Conservation (phyloP, 2,113 vertebrate species). For the Neoarius graeffei region DNA sequence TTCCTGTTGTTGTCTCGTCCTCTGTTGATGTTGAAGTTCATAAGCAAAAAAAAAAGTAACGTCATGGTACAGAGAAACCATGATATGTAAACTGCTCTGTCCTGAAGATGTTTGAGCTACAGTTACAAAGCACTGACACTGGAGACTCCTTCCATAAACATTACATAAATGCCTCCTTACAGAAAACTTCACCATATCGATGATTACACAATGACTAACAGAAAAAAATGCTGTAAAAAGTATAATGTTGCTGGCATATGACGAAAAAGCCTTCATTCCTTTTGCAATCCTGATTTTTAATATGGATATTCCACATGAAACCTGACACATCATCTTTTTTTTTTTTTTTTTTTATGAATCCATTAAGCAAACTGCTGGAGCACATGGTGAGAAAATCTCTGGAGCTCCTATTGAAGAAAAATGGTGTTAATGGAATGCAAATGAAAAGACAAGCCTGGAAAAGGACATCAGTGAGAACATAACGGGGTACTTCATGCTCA, state of each 20-base stretch:
- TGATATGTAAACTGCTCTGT: neutral
- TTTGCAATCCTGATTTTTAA: neutral
- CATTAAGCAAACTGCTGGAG: conserved; percentile 18
- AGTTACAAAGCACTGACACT: neutral
- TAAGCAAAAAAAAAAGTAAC: too few relatives aligned
- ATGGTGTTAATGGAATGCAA: conserved; percentile 15
- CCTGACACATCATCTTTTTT: neutral
- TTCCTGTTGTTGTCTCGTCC: neutral
- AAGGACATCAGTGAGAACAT: conserved; percentile 3
- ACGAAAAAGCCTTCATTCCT: too few relatives aligned
- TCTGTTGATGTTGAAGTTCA: neutral
- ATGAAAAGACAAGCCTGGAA: neutral
- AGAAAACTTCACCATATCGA: neutral
- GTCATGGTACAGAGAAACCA: neutral
- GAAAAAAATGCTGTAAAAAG: neutral
- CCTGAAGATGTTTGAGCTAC: neutral
- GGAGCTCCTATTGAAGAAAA: conserved; percentile 7
- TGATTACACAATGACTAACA: neutral
- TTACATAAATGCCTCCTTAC: neutral
- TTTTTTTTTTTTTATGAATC: conserved; percentile 4
- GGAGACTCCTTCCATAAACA: neutral
- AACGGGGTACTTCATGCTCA: neutral
- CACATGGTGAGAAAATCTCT: neutral
- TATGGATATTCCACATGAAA: conserved; percentile 3
- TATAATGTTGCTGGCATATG: neutral